Evolutionary conservation across 2,113 vertebrate genomes (phyloP).

Genomic region (Mormyrus iriodes): DNA sequence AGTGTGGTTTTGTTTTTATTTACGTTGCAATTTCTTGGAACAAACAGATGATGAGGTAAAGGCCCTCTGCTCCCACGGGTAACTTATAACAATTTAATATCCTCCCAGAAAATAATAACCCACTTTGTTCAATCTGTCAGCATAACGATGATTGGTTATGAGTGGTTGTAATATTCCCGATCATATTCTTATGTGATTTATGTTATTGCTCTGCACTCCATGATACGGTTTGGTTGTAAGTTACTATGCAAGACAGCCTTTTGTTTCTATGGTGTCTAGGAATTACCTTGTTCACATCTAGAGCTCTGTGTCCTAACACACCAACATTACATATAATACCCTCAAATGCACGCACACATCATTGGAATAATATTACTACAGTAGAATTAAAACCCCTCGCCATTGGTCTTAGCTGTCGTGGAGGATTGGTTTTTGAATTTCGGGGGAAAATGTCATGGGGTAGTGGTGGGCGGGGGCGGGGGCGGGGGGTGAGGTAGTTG

Average conservation of each 20-base stretch:
- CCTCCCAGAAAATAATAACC: slow-evolving; percentile 1
- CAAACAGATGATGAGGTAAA: neutral
- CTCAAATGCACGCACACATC: neutral
- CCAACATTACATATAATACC: neutral
- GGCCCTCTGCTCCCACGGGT: neutral
- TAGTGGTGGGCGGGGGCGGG: neutral
- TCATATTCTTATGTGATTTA: neutral
- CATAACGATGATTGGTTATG: slow-evolving; percentile 8
- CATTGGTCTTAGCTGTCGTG: neutral
- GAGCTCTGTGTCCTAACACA: neutral
- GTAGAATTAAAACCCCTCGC: neutral
- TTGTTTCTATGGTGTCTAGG: neutral
- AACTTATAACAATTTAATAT: slow-evolving; percentile 9
- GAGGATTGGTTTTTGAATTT: neutral
- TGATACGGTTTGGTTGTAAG: neutral
- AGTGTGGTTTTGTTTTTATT: neutral
- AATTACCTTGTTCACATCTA: neutral
- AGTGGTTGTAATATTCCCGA: neutral
- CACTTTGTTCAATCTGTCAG: neutral
- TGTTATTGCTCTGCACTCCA: neutral
- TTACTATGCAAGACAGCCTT: neutral
- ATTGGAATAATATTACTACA: neutral
- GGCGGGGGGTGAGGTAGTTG: neutral
- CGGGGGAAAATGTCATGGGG: neutral
- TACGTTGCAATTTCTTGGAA: neutral